Evolutionary conservation across 2,888 invertebrate genomes (phyloP), one percentile per base, ranked within the genome.

Genomic region (Willowsia nigromaculata): DNA sequence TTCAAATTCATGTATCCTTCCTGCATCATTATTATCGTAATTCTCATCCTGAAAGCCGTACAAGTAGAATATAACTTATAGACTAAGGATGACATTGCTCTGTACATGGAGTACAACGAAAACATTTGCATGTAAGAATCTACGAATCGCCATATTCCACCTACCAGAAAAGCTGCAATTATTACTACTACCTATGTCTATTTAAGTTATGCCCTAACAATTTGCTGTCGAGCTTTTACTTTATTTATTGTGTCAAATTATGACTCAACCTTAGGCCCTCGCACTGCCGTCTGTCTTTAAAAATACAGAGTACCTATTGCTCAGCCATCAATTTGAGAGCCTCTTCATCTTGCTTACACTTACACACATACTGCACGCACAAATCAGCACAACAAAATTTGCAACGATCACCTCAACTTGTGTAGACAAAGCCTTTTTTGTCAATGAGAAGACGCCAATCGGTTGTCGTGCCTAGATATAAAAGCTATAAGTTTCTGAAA

Each of bases 161-260:
- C 81, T 88, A 88, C 87, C 74, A 53, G 71, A 88, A 71, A 56
- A 88, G 9, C 47, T 25, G 68, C 62, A 74, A 74, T 82, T 82
- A 88, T 82, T 82, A 37, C 9, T 37, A 37, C 9, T 4, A 37
- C 37, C 81, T 71, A 81, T 68, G 68, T 22, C 68, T 71, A 71
- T 86, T 71, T 86, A 81, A 80, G 82, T 56, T 82, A 71, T 87
- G 87, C 81, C 81, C 81, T 37, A 78, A 68, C 74, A 47, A 82
- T 88, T 88, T 56, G 68, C 87, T 86, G 87, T 88, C 82, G 87
- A 59, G 82, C 87, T 88, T 88, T 88, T 85, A 78, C 85, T 85
- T 82, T 88, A 88, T 88, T 74, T 88, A 88, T 88, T 82, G 82
- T 88, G 82, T 88, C 82, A 82, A 82, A 88, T 82, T 88, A 88